Evolutionary conservation across 2,797 vertebrate genomes (phyloP).

Genomic region (Neosalanx taihuensis): DNA sequence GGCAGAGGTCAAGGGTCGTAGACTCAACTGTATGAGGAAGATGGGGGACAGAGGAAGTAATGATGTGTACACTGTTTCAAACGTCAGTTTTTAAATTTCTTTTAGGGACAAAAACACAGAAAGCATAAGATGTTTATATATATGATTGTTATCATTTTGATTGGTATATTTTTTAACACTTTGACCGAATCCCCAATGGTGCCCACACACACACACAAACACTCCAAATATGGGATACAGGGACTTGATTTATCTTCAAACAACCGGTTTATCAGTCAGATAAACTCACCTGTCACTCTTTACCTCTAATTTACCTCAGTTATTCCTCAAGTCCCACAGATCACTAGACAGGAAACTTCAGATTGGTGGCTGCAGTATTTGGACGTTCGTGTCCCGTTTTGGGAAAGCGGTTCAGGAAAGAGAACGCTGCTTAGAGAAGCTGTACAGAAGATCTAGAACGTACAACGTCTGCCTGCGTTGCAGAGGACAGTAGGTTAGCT

Average conservation of each 20-base stretch:
- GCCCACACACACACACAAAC: conserved; percentile 55
- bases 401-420: conserved; percentile 33
- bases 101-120: conserved; percentile 65
- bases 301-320: conserved; percentile 76
- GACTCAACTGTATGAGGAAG: conserved; percentile 45
- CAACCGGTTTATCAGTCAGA: conserved; percentile 62
- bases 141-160: conserved; percentile 74
- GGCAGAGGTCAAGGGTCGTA: conserved; percentile 37
- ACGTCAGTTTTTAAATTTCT: conserved; percentile 58
- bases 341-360: conserved; percentile 17
- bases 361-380: conserved; percentile 41
- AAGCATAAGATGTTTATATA: conserved; percentile 74
- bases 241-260: conserved; percentile 59
- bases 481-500: conserved; percentile 31
- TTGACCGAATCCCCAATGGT: conserved; percentile 62
- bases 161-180: conserved; percentile 76
- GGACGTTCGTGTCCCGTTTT: conserved; percentile 48
- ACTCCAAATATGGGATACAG: conserved; percentile 46
- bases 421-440: conserved; percentile 24
- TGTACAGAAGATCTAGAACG: neutral
- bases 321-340: conserved; percentile 58
- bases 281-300: conserved; percentile 67
- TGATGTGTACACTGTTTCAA: conserved; percentile 74
- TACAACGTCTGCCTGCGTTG: neutral
- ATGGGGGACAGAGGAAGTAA: conserved; percentile 57